Conservation (phyloP, 2,113 vertebrate species). For the Heterocephalus glaber region DNA sequence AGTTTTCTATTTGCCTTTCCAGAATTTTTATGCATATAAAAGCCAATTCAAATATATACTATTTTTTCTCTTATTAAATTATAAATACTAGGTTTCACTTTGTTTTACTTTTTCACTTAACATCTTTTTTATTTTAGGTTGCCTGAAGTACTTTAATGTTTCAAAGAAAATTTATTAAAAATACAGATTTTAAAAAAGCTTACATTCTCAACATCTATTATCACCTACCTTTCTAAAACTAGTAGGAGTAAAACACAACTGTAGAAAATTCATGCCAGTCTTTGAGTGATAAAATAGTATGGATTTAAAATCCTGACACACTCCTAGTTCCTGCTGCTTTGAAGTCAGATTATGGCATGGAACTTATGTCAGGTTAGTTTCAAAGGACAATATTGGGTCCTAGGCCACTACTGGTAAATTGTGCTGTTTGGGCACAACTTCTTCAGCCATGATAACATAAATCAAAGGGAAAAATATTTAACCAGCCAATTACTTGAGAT, state of each 20-base stretch:
- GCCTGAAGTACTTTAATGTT: constrained; percentile 76
- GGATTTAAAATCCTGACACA: constrained; percentile 48
- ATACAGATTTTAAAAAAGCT: constrained; percentile 63
- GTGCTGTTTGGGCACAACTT: constrained; percentile 21
- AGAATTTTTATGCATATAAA: background rate
- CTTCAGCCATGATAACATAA: too few relatives aligned
- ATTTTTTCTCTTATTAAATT: background rate
- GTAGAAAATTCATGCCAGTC: constrained; percentile 61
- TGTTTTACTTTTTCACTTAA: background rate
- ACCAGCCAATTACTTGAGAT: too few relatives aligned
- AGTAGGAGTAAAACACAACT: constrained; percentile 66
- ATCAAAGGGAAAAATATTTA: too few relatives aligned
- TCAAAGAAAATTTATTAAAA: constrained; percentile 73
- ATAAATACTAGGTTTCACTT: constrained; percentile 4
- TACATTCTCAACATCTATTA: constrained; percentile 72
- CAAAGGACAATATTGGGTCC: constrained; percentile 62
- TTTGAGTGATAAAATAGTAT: constrained; percentile 47
- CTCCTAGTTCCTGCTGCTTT: constrained; percentile 36
- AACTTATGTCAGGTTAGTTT: constrained; percentile 61
- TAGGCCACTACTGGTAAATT: constrained; percentile 43
- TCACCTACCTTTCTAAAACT: constrained; percentile 70
- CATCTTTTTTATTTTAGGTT: constrained; percentile 38
- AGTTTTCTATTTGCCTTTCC: background rate
- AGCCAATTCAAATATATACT: background rate
- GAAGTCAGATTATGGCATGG: constrained; percentile 57